phyloP scores from a whole-genome alignment of 2,888 invertebrate genomes.

The Parnassius apollo region DNA sequence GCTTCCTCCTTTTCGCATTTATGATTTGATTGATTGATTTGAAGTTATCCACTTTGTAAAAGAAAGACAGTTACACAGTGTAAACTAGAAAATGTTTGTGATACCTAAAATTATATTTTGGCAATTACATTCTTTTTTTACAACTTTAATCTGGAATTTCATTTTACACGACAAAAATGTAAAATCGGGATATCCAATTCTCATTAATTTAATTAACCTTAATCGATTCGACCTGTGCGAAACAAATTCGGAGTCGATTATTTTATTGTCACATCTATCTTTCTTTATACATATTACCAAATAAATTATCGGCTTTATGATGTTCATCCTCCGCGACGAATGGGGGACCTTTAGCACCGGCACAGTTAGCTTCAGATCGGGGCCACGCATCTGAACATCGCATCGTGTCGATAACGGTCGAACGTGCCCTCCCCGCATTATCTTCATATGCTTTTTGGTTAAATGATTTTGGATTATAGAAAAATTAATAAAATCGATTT shows the following conservation, averaged over 20 bases:
- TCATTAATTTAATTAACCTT: slow-evolving; percentile 9
- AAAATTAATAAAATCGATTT: slow-evolving; percentile 8
- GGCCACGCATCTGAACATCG: slow-evolving; percentile 38
- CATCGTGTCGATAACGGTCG: slow-evolving; percentile 39
- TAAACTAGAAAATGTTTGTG: too few relatives aligned
- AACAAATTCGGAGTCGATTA: slow-evolving; percentile 4
- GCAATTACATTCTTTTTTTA: too few relatives aligned
- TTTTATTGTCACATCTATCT: slow-evolving; percentile 1
- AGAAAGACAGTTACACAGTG: too few relatives aligned
- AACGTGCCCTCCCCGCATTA: slow-evolving; percentile 34
- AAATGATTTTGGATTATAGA: slow-evolving; percentile 21
- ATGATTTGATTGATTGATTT: too few relatives aligned
- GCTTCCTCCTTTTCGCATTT: too few relatives aligned
- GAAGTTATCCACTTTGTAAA: too few relatives aligned
- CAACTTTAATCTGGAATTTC: neutral
- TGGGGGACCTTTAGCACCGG: slow-evolving; percentile 35
- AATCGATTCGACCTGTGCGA: neutral
- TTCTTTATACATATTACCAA: slow-evolving; percentile 8
- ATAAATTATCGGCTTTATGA: slow-evolving; percentile 33
- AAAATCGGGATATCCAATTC: slow-evolving; percentile 3
- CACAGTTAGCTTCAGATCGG: slow-evolving; percentile 36
- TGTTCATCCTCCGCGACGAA: slow-evolving; percentile 34
- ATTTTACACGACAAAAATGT: slow-evolving; percentile 9
- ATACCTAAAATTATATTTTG: too few relatives aligned
- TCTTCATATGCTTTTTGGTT: slow-evolving; percentile 29